A percentile compares a stretch with the other conserved stretches of the same genome.
Conservation (phyloP, 2,888 invertebrate species). For the Lasioglossum leucozonium region DNA sequence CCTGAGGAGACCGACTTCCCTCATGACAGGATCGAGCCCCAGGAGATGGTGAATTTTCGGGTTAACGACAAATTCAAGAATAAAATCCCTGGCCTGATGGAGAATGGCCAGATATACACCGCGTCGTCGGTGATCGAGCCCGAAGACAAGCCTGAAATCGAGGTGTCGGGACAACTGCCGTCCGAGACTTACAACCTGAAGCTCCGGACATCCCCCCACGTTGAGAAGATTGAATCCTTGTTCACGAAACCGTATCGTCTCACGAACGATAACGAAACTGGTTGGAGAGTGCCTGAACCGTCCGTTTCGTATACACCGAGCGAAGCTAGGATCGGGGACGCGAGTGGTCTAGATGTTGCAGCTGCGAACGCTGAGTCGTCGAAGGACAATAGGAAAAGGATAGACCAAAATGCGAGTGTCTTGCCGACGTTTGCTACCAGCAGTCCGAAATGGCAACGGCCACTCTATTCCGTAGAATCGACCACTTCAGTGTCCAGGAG, state of each 20-base stretch:
- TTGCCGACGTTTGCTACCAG: not conserved
- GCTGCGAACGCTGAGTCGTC: not conserved
- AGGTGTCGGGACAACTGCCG: conserved; percentile 78
- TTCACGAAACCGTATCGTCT: conserved; percentile 38
- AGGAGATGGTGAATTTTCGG: conserved; percentile 78
- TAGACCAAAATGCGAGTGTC: not conserved
- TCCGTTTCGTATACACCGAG: not conserved
- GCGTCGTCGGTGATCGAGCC: not conserved
- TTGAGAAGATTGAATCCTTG: conserved; percentile 20
- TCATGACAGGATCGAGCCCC: conserved; percentile 78
- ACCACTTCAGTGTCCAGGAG: conserved; percentile 73
- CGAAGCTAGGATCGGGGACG: not conserved
- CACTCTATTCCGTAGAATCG: conserved; percentile 36
- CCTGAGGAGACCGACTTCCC: conserved; percentile 77
- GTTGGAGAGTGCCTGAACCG: conserved; percentile 37
- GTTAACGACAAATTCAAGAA: conserved; percentile 81
- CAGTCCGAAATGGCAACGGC: conserved; percentile 8
- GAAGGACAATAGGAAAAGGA: not conserved
- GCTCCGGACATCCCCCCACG: conserved; percentile 73
- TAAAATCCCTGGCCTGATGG: conserved; percentile 71
- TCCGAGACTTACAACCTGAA: conserved; percentile 78
- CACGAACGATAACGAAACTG: conserved; percentile 35
- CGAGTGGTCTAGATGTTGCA: conserved; percentile 19
- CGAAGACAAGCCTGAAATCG: conserved; percentile 73
- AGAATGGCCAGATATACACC: conserved; percentile 46